Evolutionary conservation across 2,113 vertebrate genomes (phyloP).

Genomic region (Hyperopisus bebe): DNA sequence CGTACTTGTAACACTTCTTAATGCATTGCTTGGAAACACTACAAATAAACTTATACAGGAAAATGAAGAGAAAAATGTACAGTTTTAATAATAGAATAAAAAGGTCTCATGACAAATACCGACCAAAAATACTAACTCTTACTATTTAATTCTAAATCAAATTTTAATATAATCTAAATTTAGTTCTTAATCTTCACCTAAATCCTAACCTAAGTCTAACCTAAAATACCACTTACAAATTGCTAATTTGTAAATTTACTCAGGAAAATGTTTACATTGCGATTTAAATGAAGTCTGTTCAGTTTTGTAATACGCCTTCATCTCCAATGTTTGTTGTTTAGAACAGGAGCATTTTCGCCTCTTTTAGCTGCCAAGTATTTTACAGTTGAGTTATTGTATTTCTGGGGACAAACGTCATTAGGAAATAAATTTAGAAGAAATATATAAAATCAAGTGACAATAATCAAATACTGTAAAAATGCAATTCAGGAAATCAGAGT

Average conservation of each 20-base stretch:
- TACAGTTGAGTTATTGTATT: conserved; percentile 62
- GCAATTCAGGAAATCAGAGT: conserved; percentile 39
- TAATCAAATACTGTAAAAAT: conserved; percentile 48
- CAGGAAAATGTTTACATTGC: background rate
- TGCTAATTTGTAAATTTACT: background rate
- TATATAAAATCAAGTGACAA: conserved; percentile 55
- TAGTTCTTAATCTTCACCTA: background rate
- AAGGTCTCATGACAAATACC: background rate
- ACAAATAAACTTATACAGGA: background rate
- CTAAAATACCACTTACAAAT: conserved; percentile 4
- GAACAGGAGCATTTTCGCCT: background rate
- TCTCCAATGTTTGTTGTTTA: background rate
- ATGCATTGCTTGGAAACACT: background rate
- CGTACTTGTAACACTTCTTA: background rate
- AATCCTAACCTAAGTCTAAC: background rate
- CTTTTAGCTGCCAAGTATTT: conserved; percentile 25
- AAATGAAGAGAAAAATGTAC: background rate
- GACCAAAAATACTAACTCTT: background rate
- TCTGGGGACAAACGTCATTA: conserved; percentile 61
- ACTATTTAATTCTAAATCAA: background rate
- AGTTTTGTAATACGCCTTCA: background rate
- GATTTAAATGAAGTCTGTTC: background rate
- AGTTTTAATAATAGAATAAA: background rate
- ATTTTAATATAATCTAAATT: background rate
- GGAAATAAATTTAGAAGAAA: conserved; percentile 40